Conservation (phyloP, 2,888 invertebrate genomes). For the Callosobruchus maculatus region DNA sequence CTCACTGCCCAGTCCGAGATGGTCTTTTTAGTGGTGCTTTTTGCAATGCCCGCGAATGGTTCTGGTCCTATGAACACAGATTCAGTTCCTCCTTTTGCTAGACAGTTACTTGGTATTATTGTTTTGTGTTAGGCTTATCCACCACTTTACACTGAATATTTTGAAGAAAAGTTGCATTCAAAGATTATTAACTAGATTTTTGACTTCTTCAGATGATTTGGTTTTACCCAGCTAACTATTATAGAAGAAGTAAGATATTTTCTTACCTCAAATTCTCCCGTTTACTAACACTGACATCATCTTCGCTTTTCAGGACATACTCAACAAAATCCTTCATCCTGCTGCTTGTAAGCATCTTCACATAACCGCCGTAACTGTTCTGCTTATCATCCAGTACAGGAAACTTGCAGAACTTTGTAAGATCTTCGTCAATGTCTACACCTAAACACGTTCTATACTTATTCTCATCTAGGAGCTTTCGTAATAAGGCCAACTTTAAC, state of each 20-base stretch:
- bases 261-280: constrained; percentile 54
- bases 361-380: constrained; percentile 42
- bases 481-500: constrained; percentile 54
- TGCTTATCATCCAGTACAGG: constrained; percentile 47
- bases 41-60: too few relatives aligned
- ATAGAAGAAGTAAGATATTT: neutral
- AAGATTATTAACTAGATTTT: too few relatives aligned
- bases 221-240: too few relatives aligned
- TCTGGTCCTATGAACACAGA: too few relatives aligned
- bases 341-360: constrained; percentile 49
- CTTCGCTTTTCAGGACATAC: constrained; percentile 25
- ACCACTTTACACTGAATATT: too few relatives aligned
- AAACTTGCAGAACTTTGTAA: constrained; percentile 54
- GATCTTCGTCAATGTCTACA: constrained; percentile 30
- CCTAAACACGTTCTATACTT: constrained; percentile 19
- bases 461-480: constrained; percentile 47
- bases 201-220: too few relatives aligned
- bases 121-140: too few relatives aligned
- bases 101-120: too few relatives aligned
- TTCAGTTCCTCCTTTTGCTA: too few relatives aligned
- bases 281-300: constrained; percentile 21
- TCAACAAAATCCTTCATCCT: constrained; percentile 32
- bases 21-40: too few relatives aligned
- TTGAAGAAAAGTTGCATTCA: too few relatives aligned
- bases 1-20: too few relatives aligned